A percentile compares a stretch with the other conserved stretches of the same genome.
These are phyloP conservation scores for Portevinia maculata DNA, from an alignment of 2,888 invertebrate genomes.

Conservation along the genomic window DNA sequence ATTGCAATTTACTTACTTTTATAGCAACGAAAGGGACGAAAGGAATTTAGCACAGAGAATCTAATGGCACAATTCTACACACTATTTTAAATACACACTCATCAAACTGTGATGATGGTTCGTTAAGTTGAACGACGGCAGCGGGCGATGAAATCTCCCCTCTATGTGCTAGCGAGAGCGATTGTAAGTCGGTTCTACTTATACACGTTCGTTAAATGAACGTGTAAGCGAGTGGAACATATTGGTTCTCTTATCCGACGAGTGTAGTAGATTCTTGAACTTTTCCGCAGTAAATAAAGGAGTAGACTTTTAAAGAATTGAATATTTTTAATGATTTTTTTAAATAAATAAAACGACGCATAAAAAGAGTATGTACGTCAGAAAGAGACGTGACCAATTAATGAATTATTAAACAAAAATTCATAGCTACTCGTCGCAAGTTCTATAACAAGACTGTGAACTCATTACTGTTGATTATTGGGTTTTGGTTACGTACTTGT, in stretches of 20 bases:
- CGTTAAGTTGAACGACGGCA: slow-evolving; percentile 73
- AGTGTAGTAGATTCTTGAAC: slow-evolving; percentile 62
- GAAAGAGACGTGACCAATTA: not conserved
- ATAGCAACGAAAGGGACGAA: slow-evolving; percentile 76
- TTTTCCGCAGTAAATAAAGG: slow-evolving; percentile 11
- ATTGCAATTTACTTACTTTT: slow-evolving; percentile 75
- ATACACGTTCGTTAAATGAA: slow-evolving; percentile 21
- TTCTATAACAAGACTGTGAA: too few species aligned
- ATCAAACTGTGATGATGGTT: slow-evolving; percentile 70
- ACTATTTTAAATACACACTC: slow-evolving; percentile 76
- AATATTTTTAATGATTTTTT: not conserved
- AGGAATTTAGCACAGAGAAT: slow-evolving; percentile 76
- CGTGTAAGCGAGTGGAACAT: slow-evolving; percentile 50
- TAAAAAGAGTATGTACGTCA: not conserved
- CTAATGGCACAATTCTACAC: slow-evolving; percentile 77
- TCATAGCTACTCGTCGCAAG: too few species aligned
- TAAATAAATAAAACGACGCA: not conserved
- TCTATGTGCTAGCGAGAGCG: slow-evolving; percentile 37
- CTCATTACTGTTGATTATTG: too few species aligned
- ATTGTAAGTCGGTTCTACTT: slow-evolving; percentile 51
- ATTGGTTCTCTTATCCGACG: slow-evolving; percentile 24
- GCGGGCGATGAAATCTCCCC: slow-evolving; percentile 62
- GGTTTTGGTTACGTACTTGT: too few species aligned
- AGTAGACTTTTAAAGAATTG: slow-evolving; percentile 28
- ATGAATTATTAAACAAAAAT: not conserved